Percentiles rank a stretch among this genome's conserved stretches.
phyloP scores from a whole-genome alignment of 2,888 invertebrate genomes.

The Phorcus lineatus region DNA sequence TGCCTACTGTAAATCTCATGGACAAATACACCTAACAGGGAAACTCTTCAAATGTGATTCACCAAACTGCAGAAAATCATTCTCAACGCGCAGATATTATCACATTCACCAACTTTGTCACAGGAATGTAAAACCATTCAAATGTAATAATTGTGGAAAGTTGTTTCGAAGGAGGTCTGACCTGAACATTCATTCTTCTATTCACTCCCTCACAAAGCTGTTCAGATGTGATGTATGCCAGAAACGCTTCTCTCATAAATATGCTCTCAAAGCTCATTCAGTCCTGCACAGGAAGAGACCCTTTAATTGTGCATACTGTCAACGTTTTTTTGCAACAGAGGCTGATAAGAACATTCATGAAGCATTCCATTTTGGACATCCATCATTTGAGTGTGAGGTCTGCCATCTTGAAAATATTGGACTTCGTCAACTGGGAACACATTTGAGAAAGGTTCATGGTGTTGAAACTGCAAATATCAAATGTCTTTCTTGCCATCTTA shows the following conservation, averaged over 20 bases:
- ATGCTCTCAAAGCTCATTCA: background rate
- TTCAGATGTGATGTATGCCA: background rate
- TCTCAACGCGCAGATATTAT: background rate
- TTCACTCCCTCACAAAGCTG: background rate
- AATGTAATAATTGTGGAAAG: conserved; percentile 1
- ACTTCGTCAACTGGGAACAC: background rate
- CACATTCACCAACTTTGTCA: background rate
- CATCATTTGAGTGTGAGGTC: background rate
- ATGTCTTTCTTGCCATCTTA: background rate
- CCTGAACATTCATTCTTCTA: background rate
- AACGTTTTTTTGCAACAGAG: background rate
- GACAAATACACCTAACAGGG: background rate
- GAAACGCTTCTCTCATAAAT: background rate
- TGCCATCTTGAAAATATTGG: background rate
- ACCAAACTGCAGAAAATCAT: background rate
- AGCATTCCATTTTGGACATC: background rate
- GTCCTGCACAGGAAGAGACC: background rate
- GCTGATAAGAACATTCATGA: background rate
- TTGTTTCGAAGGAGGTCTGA: background rate
- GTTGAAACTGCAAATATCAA: background rate
- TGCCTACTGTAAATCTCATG: background rate
- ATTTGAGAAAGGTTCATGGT: background rate
- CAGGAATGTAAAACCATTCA: background rate
- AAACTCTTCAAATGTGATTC: background rate
- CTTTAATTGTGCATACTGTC: background rate